phyloP scores from a whole-genome alignment of 1,140 invertebrate species.

The Ceratina calcarata region DNA sequence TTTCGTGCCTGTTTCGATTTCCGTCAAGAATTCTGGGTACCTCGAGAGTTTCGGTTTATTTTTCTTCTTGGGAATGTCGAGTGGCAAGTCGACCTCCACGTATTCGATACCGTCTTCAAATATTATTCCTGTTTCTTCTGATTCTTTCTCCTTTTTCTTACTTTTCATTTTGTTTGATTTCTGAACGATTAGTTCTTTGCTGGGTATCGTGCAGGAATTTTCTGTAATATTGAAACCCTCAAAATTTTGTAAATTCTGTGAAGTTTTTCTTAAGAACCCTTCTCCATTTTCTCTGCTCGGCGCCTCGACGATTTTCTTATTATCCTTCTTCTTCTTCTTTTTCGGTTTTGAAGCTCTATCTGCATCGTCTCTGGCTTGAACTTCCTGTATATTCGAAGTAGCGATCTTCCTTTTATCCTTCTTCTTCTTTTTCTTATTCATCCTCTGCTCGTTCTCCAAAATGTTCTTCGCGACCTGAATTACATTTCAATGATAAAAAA shows the following conservation, averaged over 20 bases:
- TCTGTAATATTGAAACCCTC: neutral
- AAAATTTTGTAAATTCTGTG: neutral
- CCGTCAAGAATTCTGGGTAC: too few relatives aligned
- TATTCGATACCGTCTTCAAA: neutral
- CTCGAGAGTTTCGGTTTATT: neutral
- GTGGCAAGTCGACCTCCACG: neutral
- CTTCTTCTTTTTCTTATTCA: conserved; percentile 15
- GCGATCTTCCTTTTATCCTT: neutral
- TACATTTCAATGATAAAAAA: too few relatives aligned
- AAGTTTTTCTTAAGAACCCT: neutral
- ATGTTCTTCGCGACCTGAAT: too few relatives aligned
- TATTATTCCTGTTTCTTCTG: neutral
- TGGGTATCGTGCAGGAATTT: too few relatives aligned
- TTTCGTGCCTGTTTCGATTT: too few relatives aligned
- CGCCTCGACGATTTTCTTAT: neutral
- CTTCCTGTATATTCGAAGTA: neutral
- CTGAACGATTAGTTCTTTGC: conserved; percentile 11
- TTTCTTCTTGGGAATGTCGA: neutral
- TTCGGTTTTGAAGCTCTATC: conserved; percentile 22
- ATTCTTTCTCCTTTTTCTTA: conserved; percentile 17
- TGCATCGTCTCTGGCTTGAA: conserved; percentile 11
- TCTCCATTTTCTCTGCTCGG: conserved; percentile 19
- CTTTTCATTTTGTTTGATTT: neutral
- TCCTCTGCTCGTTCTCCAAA: neutral
- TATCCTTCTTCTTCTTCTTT: conserved; percentile 33